Evolutionary conservation across 2,797 vertebrate genomes (phyloP), one percentile per base, ranked within the genome.

Genomic region (Orestias chungarensis): DNA sequence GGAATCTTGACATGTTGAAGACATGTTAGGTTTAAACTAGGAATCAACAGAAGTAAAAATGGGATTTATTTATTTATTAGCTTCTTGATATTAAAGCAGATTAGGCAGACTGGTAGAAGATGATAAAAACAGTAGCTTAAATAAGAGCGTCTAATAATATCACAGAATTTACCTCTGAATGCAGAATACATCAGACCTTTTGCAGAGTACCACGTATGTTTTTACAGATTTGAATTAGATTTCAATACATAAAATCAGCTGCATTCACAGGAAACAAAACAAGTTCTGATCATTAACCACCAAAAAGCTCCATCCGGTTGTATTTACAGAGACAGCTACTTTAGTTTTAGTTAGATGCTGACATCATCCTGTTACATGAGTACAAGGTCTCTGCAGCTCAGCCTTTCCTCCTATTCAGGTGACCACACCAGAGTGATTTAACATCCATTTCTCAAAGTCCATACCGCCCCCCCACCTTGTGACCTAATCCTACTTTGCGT

Each of bases 341-440:
- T 67, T 52, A 59, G 76, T 73, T 78, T 71, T 67, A 73, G 59
- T 46, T 40, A 31, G 64, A 47, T 15, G 71, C 69, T 80, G 82
- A 84, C 79, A 66, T 83, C 83, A 87, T 74, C 79, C 75, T 68
- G 55, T 80, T 18, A 73, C 54, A 47, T 20, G 65, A 75, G 71
- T 68, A 65, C 0, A 42, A 38, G 65, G 54, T 57, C 71, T 62
- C 59, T n/a, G 4, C 62, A 49, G 52, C 75, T 42, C 62, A 68
- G 46, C 1, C 64, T 50, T 55, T 73, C 44, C 57, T 76, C 40
- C 64, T 70, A 35, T 78, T 75, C 55, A 12, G 0, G 66, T 10
- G 70, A 76, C 73, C 78, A 74, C 77, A 78, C 80, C 70, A 82
- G 61, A 75, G 52, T 62, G 67, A 80, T 85, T 86, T 78, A 73